Evolutionary conservation across 2,113 vertebrate species (phyloP), one percentile per base, ranked within the genome.

Genomic region (Cyanoramphus novaezelandiae): DNA sequence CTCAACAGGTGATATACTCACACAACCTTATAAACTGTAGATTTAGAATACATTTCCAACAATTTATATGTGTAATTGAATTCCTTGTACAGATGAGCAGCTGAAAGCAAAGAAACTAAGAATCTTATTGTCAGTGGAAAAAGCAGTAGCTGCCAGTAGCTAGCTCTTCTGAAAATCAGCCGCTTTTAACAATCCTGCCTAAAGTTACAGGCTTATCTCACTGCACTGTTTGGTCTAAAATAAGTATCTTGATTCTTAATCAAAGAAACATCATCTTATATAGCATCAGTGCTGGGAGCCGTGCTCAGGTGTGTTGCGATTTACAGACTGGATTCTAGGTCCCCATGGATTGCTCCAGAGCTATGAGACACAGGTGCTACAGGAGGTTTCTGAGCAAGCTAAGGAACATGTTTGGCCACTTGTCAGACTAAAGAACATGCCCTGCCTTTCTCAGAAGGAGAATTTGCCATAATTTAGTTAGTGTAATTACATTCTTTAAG

Each of bases 401-500:
- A 39, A n/a, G 80, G n/a, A 93, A 46, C 0, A 1, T 65, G 14
- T 88, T 86, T 93, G 81, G 69, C 81, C 77, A 82, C 83, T 95
- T 92, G 64, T 93, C 94, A 96, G 69, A 82, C 83, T 94, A 83
- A 95, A 89, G 77, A 91, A 69, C 77, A 64, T 95, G 74, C 72
- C 47, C 44, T 91, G 65, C 72, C 93, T 89, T 96, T 89, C 86
- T 93, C 83, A 95, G 77, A 82, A 88, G 57, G 33, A 91, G 84
- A 91, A 35, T 95, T 92, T 82, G 62, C 69, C 39, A 57, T 96
- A 82, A 92, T 86, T 93, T 93, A 52, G 43, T 92, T 92, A 64
- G 17, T 86, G 83, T 92, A 95, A 92, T 96, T 93, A 71, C 65
- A 52, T 95, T 95, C 69, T 96, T 96, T 86, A 92, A 84, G 50